Conservation (phyloP, 2,888 invertebrate species). For the Leptopilina myrica region DNA sequence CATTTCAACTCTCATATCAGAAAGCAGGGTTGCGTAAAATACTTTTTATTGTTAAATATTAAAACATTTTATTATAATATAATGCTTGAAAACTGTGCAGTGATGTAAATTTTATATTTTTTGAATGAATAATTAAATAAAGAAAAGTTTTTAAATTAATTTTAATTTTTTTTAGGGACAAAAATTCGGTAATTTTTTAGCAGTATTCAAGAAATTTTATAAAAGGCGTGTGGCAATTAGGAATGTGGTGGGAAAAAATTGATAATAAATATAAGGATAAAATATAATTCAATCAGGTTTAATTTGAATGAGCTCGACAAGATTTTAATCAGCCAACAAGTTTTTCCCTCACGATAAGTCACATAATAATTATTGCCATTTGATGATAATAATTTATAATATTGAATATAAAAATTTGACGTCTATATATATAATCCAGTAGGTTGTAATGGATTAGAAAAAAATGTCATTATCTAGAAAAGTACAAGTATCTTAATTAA, state of each 20-base stretch:
- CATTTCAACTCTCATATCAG: slow-evolving; percentile 27
- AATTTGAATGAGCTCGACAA: slow-evolving; percentile 1
- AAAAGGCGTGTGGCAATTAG: too few relatives aligned
- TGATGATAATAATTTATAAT: slow-evolving; percentile 12
- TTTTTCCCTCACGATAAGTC: not conserved
- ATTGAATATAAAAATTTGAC: too few relatives aligned
- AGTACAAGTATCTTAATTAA: slow-evolving; percentile 23
- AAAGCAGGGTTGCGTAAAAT: not conserved
- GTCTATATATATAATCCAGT: too few relatives aligned
- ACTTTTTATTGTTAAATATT: not conserved
- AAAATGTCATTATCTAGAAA: not conserved
- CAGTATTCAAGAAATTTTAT: too few relatives aligned
- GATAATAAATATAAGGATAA: not conserved
- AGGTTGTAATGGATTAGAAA: not conserved
- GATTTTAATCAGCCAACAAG: not conserved
- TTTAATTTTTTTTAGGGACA: too few relatives aligned
- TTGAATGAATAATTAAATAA: too few relatives aligned
- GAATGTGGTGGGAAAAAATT: too few relatives aligned
- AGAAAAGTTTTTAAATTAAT: too few relatives aligned
- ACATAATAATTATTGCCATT: slow-evolving; percentile 15
- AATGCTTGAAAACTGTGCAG: too few relatives aligned
- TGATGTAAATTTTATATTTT: too few relatives aligned
- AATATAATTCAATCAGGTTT: slow-evolving; percentile 2
- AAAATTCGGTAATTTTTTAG: too few relatives aligned
- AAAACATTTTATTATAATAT: not conserved